phyloP scores from a whole-genome alignment of 2,888 invertebrate species.

The Dolomedes plantarius region DNA sequence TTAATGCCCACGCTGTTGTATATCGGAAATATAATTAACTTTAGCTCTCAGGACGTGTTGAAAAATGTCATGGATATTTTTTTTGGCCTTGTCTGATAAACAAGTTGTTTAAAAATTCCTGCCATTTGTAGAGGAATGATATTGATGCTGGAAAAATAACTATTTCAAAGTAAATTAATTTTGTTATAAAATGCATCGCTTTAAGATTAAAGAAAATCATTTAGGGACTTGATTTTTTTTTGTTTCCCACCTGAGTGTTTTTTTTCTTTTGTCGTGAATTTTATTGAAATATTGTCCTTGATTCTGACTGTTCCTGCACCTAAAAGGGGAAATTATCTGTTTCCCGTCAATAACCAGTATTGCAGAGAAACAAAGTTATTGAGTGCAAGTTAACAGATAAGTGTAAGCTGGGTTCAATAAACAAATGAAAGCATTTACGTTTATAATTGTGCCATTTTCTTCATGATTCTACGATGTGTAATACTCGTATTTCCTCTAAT shows the following conservation, averaged over 20 bases:
- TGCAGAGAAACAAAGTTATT: too few species aligned
- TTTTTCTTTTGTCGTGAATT: background rate
- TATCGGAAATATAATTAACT: conserved; percentile 18
- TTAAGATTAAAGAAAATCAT: background rate
- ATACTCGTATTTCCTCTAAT: too few species aligned
- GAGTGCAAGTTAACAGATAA: too few species aligned
- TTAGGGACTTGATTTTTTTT: background rate
- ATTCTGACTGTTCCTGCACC: background rate
- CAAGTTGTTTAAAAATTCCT: background rate
- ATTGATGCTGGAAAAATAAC: background rate
- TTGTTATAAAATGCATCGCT: background rate
- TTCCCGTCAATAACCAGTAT: background rate
- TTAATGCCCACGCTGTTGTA: background rate
- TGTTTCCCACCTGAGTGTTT: background rate
- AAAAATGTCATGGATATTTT: background rate
- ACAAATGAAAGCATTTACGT: too few species aligned
- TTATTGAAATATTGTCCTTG: background rate
- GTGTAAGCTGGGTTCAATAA: too few species aligned
- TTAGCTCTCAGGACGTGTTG: background rate
- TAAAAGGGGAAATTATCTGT: background rate
- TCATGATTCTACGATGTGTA: too few species aligned
- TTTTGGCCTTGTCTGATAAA: background rate
- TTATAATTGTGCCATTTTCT: too few species aligned
- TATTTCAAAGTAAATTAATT: background rate
- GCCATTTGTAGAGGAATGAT: background rate